Evolutionary conservation across 2,113 vertebrate species (phyloP).

Genomic region (Oxyura jamaicensis): DNA sequence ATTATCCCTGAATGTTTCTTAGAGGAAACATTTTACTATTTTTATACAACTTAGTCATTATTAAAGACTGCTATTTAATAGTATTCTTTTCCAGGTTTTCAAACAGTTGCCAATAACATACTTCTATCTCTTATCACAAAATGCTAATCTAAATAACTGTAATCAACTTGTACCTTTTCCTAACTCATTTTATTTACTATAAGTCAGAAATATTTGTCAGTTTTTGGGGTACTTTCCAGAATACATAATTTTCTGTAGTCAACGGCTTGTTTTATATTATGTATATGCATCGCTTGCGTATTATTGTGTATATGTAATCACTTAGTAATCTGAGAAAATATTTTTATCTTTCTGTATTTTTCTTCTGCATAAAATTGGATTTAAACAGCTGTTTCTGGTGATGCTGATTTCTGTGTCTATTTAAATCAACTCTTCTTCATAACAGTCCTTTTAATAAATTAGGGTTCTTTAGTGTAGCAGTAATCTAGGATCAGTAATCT

Average conservation of each 20-base stretch:
- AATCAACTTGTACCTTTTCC: not conserved
- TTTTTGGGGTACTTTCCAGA: not conserved
- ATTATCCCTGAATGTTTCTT: not conserved
- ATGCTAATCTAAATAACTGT: not conserved
- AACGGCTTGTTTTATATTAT: not conserved
- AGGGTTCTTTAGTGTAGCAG: not conserved
- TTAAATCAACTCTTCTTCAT: constrained; percentile 28
- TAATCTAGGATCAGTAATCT: not conserved
- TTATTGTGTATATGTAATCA: not conserved
- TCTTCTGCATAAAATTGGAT: not conserved
- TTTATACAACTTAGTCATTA: not conserved
- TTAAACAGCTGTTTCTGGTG: not conserved
- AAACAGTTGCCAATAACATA: not conserved
- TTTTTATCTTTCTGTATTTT: not conserved
- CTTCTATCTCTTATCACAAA: not conserved
- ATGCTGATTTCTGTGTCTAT: constrained; percentile 8
- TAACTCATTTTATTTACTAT: not conserved
- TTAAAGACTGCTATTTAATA: not conserved
- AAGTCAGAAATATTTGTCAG: not conserved
- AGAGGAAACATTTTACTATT: not conserved
- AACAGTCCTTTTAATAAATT: constrained; percentile 19
- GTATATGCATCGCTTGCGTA: not conserved
- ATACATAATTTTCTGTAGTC: not conserved
- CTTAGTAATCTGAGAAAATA: not conserved
- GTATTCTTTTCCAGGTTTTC: not conserved